Conservation (phyloP, 1,140 invertebrate genomes). For the Galleria mellonella region DNA sequence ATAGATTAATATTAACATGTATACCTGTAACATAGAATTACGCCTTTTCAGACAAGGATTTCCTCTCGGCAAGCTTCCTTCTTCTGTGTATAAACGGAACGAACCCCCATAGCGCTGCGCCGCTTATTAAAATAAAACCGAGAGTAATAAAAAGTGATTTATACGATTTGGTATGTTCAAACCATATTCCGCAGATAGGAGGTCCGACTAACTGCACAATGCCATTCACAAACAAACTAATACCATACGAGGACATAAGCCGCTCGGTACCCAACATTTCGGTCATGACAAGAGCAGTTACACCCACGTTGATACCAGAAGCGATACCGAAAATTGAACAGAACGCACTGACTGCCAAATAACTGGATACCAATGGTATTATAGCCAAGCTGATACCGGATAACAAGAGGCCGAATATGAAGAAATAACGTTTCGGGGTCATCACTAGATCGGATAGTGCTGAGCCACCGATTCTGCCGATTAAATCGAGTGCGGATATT, state of each 20-base stretch:
- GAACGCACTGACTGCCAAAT: slow-evolving; percentile 77
- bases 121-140: slow-evolving; percentile 83
- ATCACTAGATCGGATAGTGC: slow-evolving; percentile 83
- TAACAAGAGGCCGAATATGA: slow-evolving; percentile 83
- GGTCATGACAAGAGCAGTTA: slow-evolving; percentile 89
- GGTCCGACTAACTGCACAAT: slow-evolving; percentile 86
- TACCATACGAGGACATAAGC: slow-evolving; percentile 89
- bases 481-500: slow-evolving; percentile 85
- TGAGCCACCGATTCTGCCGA: slow-evolving; percentile 87
- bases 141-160: slow-evolving; percentile 82
- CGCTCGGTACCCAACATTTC: slow-evolving; percentile 88
- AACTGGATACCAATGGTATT: slow-evolving; percentile 78
- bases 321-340: slow-evolving; percentile 86
- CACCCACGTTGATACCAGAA: slow-evolving; percentile 89
- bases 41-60: too few relatives aligned
- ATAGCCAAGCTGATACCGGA: slow-evolving; percentile 83
- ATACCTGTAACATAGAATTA: too few relatives aligned
- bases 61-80: slow-evolving; percentile 39
- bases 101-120: slow-evolving; percentile 82
- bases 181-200: slow-evolving; percentile 83
- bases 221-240: slow-evolving; percentile 89
- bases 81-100: slow-evolving; percentile 80
- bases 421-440: slow-evolving; percentile 87
- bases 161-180: slow-evolving; percentile 78
- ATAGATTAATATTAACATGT: too few relatives aligned